Base-by-base conservation (phyloP, 2,888 invertebrate genomes). In the Frankliniella intonsa region DNA sequence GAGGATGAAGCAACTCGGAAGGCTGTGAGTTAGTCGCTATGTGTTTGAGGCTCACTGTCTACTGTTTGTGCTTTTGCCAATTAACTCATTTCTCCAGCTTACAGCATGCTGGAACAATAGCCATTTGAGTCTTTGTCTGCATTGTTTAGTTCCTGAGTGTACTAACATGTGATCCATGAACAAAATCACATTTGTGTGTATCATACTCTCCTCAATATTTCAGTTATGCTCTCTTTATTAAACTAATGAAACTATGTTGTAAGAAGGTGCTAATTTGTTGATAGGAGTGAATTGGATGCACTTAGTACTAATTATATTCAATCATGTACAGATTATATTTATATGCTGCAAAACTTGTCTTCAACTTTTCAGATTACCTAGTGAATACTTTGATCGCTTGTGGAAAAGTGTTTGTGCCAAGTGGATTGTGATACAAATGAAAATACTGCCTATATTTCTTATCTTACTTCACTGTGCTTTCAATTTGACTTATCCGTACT, bases 11-110 rank as follows among this genome's bases (percentile, higher is more conserved):
- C 81, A 38, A 84, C 84, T 12, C 81, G 83, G 51, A 80, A 83
- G 83, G 83, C 82, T 81, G 84, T 84, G 84, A 84, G 84, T 84
- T 82, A 27, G 50, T 65, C 2, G 50, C 81, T 81, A 62, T 14
- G 50, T 76, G 49, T 83, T 69, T 27, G 22, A 38, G 22, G 62
- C 62, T 81, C 25, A 76, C 25, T 69, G 25, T 76, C 25, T 76
- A 25, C 69, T 76, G 69, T 76, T 25, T 76, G 62, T 17, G 69
- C 69, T 25, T 55, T 55, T 76, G 69, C 25, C 69, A 0, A 76
- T 76, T 22, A 76, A 22, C 25, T 76, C 9, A 1, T 12, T 10
- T 76, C 69, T 76, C 25, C 69, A 25, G 69, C 69, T 25, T 76
- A 25, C 69, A 62, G 62, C 62, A 62, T 62, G 62, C 55, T 14